These are phyloP conservation scores for Planiliza haematocheilus DNA, from an alignment of 2,113 vertebrate genomes.

Conservation along the genomic window DNA sequence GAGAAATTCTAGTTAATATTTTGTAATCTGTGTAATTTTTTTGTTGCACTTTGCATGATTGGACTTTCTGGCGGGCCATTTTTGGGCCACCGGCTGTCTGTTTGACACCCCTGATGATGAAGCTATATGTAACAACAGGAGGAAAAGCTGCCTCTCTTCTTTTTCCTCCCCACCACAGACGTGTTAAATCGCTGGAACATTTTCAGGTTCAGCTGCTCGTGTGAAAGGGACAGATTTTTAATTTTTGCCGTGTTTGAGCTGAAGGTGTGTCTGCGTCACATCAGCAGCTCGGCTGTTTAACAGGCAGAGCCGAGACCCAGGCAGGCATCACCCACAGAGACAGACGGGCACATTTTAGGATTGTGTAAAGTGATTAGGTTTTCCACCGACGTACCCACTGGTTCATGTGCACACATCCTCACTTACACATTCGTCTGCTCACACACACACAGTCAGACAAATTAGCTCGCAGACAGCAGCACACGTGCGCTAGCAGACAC, in stretches of 20 bases:
- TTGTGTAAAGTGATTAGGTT: slow-evolving; percentile 66
- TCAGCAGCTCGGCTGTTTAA: too few relatives aligned
- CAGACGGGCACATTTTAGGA: slow-evolving; percentile 20
- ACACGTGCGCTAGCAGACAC: slow-evolving; percentile 51
- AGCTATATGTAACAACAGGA: too few relatives aligned
- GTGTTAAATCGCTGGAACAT: neutral
- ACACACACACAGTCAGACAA: slow-evolving; percentile 25
- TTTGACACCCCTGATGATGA: too few relatives aligned
- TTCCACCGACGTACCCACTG: slow-evolving; percentile 41
- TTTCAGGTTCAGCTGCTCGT: neutral
- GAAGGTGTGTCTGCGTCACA: slow-evolving; percentile 40
- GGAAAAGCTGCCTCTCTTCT: too few relatives aligned
- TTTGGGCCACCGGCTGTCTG: too few relatives aligned
- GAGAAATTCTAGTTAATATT: too few relatives aligned
- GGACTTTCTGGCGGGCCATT: too few relatives aligned
- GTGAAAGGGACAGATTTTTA: slow-evolving; percentile 1
- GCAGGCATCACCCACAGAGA: slow-evolving; percentile 23
- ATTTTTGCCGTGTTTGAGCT: slow-evolving; percentile 11
- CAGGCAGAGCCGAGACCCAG: too few relatives aligned
- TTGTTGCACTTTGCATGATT: too few relatives aligned
- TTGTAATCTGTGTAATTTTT: too few relatives aligned
- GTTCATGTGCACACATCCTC: slow-evolving; percentile 19
- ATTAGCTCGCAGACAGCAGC: slow-evolving; percentile 53
- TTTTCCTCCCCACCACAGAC: neutral
- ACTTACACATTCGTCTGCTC: too few relatives aligned